Base-by-base conservation (phyloP, 2,888 invertebrate species). In the Hetaerina titia region DNA sequence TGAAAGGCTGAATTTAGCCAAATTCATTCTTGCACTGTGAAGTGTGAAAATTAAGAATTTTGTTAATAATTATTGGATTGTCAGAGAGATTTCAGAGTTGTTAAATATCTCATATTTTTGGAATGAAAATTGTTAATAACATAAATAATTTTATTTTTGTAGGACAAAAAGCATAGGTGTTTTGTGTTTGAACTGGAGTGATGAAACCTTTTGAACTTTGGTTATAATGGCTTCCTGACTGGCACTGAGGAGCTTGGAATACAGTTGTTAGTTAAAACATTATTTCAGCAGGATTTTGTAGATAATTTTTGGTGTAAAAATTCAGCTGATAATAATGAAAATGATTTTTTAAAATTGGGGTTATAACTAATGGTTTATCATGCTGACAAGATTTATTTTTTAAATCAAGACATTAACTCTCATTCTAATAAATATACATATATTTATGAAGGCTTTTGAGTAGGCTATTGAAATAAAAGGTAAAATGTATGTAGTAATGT, bases 391-490 rank as follows among this genome's bases (percentile, higher is more conserved):
- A 8, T 13, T 25, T n/a, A n/a, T n/a, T 25, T 81, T 81, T 81
- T 25, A 25, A 25, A 81, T 15, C 6, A 81, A n/a, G 74, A 31
- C 74, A 81, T 81, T 25, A 81, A 25, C 74, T 81, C 7, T 31
- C 8, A 2, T 7, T 69, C 22, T 69, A 17, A 81, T n/a, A 25
- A 25, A 25, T 8, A n/a, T 13, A 31, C 2, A 8, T 7, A 25
- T 74, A 81, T 81, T 81, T 81, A 81, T 81, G 74, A 81, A 81
- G 25, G 25, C 74, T n/a, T 25, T 81, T 81, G 11, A 81, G 25
- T 81, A 81, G 74, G 11, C 31, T 9, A 31, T 81, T 81, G 74
- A 81, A 19, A 81, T 9, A 25, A 31, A 11, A 81, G 9, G 25
- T 25, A 81, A 74, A n/a, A 17, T 74, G 74, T 81, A 31, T 25